Conservation (phyloP, 2,888 invertebrate species). For the Zaprionus lineosus region DNA sequence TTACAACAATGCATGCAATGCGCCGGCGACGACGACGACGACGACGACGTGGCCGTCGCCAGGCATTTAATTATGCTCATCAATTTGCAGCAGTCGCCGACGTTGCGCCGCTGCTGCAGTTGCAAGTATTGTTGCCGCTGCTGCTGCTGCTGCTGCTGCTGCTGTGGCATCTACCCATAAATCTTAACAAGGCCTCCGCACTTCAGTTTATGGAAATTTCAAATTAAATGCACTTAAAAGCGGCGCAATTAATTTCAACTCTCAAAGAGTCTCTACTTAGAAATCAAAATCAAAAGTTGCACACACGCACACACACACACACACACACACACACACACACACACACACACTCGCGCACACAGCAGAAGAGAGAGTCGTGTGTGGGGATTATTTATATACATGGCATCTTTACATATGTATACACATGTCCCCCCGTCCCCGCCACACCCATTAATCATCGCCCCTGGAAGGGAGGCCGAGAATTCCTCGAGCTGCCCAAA, state of each 20-base stretch:
- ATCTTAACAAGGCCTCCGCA: constrained; percentile 50
- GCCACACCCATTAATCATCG: constrained; percentile 53
- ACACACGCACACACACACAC: constrained; percentile 16
- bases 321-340: constrained; percentile 23
- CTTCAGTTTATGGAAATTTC: constrained; percentile 49
- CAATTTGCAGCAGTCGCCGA: constrained; percentile 61
- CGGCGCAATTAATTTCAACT: constrained; percentile 58
- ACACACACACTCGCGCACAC: constrained; percentile 50
- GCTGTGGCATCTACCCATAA: constrained; percentile 43
- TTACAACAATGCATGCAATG: constrained; percentile 75
- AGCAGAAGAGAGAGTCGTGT: too few relatives aligned
- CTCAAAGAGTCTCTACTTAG: constrained; percentile 43
- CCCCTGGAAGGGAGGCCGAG: constrained; percentile 49
- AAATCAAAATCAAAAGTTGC: constrained; percentile 56
- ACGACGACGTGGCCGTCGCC: constrained; percentile 41
- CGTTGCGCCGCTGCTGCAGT: background rate
- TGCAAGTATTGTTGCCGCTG: background rate
- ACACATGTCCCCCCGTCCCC: too few relatives aligned
- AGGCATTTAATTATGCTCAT: constrained; percentile 76
- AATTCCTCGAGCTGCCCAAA: too few relatives aligned
- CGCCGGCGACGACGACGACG: constrained; percentile 27
- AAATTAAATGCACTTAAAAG: constrained; percentile 71
- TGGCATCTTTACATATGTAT: background rate
- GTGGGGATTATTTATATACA: constrained; percentile 39
- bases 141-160: constrained; percentile 13